Evolutionary conservation across 2,888 invertebrate genomes (phyloP).

Genomic region (Caenorhabditis doughertyi): DNA sequence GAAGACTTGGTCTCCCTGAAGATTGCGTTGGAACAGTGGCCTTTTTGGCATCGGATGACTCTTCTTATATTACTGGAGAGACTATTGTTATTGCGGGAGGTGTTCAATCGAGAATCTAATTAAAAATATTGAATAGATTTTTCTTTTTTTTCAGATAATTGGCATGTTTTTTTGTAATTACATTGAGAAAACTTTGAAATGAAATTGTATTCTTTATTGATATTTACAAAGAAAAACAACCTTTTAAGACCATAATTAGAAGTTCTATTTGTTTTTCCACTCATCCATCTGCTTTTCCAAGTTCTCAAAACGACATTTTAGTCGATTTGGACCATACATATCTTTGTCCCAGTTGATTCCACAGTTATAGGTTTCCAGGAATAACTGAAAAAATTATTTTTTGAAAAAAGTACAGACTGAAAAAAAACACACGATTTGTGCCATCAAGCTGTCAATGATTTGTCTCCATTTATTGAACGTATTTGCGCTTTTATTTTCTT

Average conservation of each 20-base stretch:
- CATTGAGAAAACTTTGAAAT: too few relatives aligned
- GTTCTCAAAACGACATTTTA: too few relatives aligned
- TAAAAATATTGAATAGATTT: too few relatives aligned
- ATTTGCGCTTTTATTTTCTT: not conserved
- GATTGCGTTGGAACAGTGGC: constrained; percentile 90
- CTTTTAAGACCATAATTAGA: too few relatives aligned
- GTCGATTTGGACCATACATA: constrained; percentile 15
- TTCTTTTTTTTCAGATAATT: too few relatives aligned
- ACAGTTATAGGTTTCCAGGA: not conserved
- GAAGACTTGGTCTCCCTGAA: constrained; percentile 77
- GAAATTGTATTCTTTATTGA: too few relatives aligned
- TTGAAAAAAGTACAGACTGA: not conserved
- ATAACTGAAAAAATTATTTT: not conserved
- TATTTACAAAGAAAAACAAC: too few relatives aligned
- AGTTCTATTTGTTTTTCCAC: too few relatives aligned
- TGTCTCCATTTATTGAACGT: constrained; percentile 12
- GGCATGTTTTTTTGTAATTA: too few relatives aligned
- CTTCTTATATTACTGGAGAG: constrained; percentile 92
- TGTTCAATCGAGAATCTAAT: too few relatives aligned
- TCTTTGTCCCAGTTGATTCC: constrained; percentile 12
- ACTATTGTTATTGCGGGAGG: constrained; percentile 90
- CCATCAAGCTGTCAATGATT: not conserved
- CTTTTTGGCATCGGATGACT: constrained; percentile 90
- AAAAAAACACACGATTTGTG: not conserved
- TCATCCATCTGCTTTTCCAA: too few relatives aligned